Evolutionary conservation across 2,113 vertebrate species (phyloP).

Genomic region (Bolborhynchus lineola): DNA sequence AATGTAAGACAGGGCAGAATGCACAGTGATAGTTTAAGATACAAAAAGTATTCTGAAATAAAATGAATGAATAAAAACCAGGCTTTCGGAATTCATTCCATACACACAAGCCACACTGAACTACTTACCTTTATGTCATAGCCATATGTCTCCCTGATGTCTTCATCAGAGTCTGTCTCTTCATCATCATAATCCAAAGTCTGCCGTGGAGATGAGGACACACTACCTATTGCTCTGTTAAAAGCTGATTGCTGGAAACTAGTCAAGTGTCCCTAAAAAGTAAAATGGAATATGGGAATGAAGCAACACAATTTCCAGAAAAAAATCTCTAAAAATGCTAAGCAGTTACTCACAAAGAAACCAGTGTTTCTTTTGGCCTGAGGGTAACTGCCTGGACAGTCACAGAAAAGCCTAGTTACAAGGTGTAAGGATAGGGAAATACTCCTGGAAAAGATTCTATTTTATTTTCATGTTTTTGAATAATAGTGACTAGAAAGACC

Average conservation of each 20-base stretch:
- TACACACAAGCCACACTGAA: neutral
- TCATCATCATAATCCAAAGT: slow-evolving; percentile 95
- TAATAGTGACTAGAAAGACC: neutral
- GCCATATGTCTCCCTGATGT: slow-evolving; percentile 93
- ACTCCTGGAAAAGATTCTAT: neutral
- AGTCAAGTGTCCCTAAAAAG: slow-evolving; percentile 89
- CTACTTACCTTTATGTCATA: slow-evolving; percentile 89
- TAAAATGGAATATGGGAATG: neutral
- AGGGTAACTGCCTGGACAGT: neutral
- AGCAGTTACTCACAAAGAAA: neutral
- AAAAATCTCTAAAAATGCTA: neutral
- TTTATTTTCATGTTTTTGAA: neutral
- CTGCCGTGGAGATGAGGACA: slow-evolving; percentile 87
- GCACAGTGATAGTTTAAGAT: neutral
- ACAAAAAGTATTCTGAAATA: neutral
- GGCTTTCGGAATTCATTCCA: neutral
- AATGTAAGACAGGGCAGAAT: neutral
- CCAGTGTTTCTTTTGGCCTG: neutral
- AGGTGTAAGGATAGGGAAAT: neutral
- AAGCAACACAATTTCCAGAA: neutral
- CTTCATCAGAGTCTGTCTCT: slow-evolving; percentile 97
- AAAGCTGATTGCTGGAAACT: slow-evolving; percentile 97
- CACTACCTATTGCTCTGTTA: slow-evolving; percentile 82
- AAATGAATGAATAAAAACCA: neutral
- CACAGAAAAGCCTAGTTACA: neutral